Conservation (phyloP, 2,888 invertebrate species). For the Epistrophe grossulariae region DNA sequence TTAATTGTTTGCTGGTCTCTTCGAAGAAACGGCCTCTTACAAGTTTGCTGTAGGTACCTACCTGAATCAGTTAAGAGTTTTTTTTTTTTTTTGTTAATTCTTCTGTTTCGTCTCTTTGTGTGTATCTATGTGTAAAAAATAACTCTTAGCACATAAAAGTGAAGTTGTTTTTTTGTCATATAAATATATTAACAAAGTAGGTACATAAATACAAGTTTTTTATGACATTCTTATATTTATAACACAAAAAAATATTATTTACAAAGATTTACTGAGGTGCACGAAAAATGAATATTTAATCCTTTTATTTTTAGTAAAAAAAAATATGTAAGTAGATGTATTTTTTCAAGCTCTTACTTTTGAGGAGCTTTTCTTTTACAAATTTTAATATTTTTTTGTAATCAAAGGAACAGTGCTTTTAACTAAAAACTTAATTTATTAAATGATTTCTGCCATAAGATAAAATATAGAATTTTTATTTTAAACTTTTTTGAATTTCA, state of each 20-base stretch:
- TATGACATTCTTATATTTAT: constrained; percentile 67
- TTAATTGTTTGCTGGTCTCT: constrained; percentile 58
- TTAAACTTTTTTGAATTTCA: too few relatives aligned
- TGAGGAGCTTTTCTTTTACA: background rate
- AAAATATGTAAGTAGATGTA: background rate
- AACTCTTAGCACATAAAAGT: background rate
- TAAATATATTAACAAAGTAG: constrained; percentile 31
- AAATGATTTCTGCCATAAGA: too few relatives aligned
- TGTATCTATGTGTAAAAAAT: background rate
- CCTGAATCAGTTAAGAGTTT: constrained; percentile 49
- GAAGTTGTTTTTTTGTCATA: constrained; percentile 1
- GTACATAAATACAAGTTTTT: constrained; percentile 59
- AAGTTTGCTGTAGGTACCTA: constrained; percentile 44
- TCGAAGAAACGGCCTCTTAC: constrained; percentile 14
- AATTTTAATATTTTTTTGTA: background rate
- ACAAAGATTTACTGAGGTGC: background rate
- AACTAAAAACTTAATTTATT: too few relatives aligned
- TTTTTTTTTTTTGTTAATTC: background rate
- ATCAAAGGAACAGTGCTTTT: background rate
- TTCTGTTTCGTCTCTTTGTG: constrained; percentile 30
- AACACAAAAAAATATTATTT: constrained; percentile 5
- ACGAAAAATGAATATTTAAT: constrained; percentile 4
- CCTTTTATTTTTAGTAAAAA: background rate
- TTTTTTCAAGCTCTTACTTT: background rate
- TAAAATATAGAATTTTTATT: too few relatives aligned